These are phyloP conservation scores for Oscheius sp. DNA, from an alignment of 1,140 invertebrate genomes.

Conservation along the genomic window DNA sequence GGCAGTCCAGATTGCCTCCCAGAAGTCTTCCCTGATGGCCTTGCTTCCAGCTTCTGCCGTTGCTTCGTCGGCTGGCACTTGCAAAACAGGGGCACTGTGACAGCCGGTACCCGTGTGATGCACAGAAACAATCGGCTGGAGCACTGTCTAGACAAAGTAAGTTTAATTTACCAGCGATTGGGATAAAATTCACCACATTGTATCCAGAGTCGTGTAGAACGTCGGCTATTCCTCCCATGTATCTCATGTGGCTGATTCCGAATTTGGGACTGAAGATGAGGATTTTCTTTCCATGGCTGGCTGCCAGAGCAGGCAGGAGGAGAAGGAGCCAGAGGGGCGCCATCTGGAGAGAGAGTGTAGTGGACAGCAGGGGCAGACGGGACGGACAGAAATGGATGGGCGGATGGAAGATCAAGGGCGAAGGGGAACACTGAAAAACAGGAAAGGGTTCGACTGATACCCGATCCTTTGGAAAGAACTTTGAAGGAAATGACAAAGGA, in stretches of 20 bases:
- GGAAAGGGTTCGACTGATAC: too few relatives aligned
- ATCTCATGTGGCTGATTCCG: constrained; percentile 29
- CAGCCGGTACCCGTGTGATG: neutral
- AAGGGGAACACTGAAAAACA: too few relatives aligned
- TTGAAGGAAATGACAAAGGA: too few relatives aligned
- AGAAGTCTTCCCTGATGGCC: neutral
- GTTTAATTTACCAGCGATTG: neutral
- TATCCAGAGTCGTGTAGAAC: constrained; percentile 14
- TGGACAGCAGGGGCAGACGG: too few relatives aligned
- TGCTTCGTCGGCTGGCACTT: neutral
- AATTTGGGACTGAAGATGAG: constrained; percentile 12
- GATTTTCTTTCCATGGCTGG: too few relatives aligned
- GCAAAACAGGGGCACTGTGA: neutral
- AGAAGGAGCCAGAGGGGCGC: too few relatives aligned
- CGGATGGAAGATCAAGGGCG: too few relatives aligned
- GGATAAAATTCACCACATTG: constrained; percentile 23
- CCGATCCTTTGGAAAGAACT: too few relatives aligned
- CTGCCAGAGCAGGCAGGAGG: too few relatives aligned
- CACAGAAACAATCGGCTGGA: constrained; percentile 6
- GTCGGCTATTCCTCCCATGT: constrained; percentile 30
- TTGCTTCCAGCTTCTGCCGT: constrained; percentile 5
- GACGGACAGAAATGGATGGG: too few relatives aligned
- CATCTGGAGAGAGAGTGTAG: too few relatives aligned
- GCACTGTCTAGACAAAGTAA: constrained; percentile 6
- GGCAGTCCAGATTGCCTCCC: neutral